phyloP scores from a whole-genome alignment of 2,888 invertebrate genomes.

The Lamellibrachia columna region DNA sequence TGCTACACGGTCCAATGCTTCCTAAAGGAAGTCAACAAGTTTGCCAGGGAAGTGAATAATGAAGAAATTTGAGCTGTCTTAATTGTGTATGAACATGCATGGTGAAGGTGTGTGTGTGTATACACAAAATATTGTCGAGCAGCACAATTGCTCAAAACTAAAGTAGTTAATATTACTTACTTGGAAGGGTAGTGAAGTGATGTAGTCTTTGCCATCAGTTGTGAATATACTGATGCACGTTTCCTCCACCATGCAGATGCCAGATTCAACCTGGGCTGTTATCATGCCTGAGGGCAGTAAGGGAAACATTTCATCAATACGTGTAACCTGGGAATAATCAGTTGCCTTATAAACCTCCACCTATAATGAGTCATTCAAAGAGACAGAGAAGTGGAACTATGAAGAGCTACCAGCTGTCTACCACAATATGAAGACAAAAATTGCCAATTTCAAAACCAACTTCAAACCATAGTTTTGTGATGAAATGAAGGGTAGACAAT shows the following conservation, averaged over 20 bases:
- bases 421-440: background rate
- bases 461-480: background rate
- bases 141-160: background rate
- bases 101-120: background rate
- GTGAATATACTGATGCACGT: slow-evolving; percentile 82
- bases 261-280: slow-evolving; percentile 68
- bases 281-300: background rate
- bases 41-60: too few relatives aligned
- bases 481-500: too few relatives aligned
- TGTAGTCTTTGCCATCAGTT: slow-evolving; percentile 83
- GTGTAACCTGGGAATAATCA: too few relatives aligned
- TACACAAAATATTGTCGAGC: too few relatives aligned
- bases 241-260: slow-evolving; percentile 79
- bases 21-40: too few relatives aligned
- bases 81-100: too few relatives aligned
- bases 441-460: background rate
- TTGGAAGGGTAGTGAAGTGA: slow-evolving; percentile 79
- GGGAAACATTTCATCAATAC: background rate
- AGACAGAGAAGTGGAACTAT: too few relatives aligned
- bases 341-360: too few relatives aligned
- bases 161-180: slow-evolving; percentile 54
- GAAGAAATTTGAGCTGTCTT: too few relatives aligned
- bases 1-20: too few relatives aligned
- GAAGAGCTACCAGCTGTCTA: too few relatives aligned
- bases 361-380: too few relatives aligned